These are phyloP conservation scores for Atrina japonica DNA, from an alignment of 2,888 invertebrate species.

Conservation along the genomic window DNA sequence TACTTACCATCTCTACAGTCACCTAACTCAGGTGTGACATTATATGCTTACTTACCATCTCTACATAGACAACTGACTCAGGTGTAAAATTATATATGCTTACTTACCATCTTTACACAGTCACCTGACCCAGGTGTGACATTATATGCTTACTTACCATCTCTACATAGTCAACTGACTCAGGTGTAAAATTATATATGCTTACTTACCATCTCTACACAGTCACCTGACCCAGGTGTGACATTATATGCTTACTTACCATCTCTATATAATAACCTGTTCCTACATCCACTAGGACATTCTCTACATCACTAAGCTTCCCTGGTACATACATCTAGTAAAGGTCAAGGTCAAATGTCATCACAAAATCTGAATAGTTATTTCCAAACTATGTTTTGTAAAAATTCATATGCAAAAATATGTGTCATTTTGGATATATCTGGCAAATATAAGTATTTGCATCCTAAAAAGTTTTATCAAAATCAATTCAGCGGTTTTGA, in stretches of 20 bases:
- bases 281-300: constrained; percentile 96
- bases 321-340: constrained; percentile 96
- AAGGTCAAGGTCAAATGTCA: constrained; percentile 45
- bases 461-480: too few relatives aligned
- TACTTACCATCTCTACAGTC: too few relatives aligned
- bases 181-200: not conserved
- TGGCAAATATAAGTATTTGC: not conserved
- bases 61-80: not conserved
- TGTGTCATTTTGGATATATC: too few relatives aligned
- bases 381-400: too few relatives aligned
- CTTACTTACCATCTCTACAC: constrained; percentile 4
- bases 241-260: constrained; percentile 82
- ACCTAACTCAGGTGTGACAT: too few relatives aligned
- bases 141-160: constrained; percentile 86
- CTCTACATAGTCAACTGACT: constrained; percentile 81
- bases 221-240: not conserved
- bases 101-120: constrained; percentile 86
- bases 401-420: too few relatives aligned
- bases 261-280: constrained; percentile 98
- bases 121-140: constrained; percentile 99
- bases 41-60: constrained; percentile 43
- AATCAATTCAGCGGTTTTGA: too few relatives aligned
- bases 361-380: not conserved
- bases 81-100: not conserved
- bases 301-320: constrained; percentile 89